A percentile compares a stretch with the other conserved stretches of the same genome.
These are phyloP conservation scores for Acrossocheilus wenchowensis DNA, from an alignment of 2,797 vertebrate genomes.

Conservation along the genomic window DNA sequence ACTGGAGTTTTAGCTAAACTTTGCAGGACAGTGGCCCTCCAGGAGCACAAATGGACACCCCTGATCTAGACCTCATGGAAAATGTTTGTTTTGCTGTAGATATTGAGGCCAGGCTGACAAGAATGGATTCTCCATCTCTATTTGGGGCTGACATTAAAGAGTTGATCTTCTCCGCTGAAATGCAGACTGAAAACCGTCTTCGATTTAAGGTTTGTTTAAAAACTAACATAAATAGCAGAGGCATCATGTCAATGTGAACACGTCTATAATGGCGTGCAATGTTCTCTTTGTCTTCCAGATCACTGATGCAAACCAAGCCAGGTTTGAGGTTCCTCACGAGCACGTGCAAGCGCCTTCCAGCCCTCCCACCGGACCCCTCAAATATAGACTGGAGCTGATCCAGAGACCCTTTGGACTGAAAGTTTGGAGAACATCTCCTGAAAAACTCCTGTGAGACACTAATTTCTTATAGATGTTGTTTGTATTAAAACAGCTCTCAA, in stretches of 20 bases:
- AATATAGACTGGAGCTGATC: conserved; percentile 74
- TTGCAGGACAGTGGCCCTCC: too few relatives aligned
- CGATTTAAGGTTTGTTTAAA: conserved; percentile 85
- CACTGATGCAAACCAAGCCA: conserved; percentile 73
- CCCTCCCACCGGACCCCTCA: conserved; percentile 61
- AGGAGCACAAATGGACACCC: too few relatives aligned
- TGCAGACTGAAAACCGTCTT: conserved; percentile 85
- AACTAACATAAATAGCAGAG: neutral
- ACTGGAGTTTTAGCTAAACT: too few relatives aligned
- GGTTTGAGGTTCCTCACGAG: conserved; percentile 91
- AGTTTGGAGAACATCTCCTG: conserved; percentile 80
- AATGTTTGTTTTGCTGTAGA: conserved; percentile 70
- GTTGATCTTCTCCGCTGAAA: conserved; percentile 81
- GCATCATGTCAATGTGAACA: neutral
- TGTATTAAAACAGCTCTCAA: neutral
- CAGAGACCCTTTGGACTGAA: conserved; percentile 82
- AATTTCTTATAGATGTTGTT: neutral
- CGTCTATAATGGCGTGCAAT: neutral
- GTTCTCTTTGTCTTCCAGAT: conserved; percentile 76
- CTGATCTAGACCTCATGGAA: neutral
- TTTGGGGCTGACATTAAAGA: conserved; percentile 83
- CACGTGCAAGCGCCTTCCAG: conserved; percentile 71
- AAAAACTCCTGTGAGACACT: conserved; percentile 82
- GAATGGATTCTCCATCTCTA: conserved; percentile 82
- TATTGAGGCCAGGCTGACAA: conserved; percentile 74